phyloP scores from a whole-genome alignment of 2,113 vertebrate species.

The Chaetodon trifascialis region DNA sequence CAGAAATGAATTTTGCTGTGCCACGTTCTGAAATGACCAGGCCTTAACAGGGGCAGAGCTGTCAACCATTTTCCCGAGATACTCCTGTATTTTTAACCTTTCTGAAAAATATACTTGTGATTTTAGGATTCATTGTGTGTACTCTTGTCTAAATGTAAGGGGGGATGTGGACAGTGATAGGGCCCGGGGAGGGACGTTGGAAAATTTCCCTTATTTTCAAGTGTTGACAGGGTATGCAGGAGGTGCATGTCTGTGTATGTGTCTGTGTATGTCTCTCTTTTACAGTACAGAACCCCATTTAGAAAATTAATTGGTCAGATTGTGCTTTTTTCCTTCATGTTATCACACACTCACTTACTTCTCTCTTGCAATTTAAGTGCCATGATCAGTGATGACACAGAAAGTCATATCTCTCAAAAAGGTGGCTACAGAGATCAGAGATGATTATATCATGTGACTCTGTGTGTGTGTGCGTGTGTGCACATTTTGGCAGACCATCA shows the following conservation, averaged over 20 bases:
- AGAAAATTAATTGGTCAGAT: neutral
- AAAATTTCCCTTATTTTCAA: too few relatives aligned
- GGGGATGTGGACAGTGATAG: too few relatives aligned
- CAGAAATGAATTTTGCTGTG: neutral
- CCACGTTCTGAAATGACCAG: neutral
- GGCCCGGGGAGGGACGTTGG: too few relatives aligned
- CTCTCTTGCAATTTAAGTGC: neutral
- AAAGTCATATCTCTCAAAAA: neutral
- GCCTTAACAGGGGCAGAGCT: neutral
- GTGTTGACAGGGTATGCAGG: too few relatives aligned
- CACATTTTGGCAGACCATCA: conserved; percentile 11
- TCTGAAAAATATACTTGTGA: too few relatives aligned
- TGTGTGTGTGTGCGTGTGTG: conserved; percentile 4
- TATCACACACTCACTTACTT: neutral
- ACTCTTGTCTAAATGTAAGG: too few relatives aligned
- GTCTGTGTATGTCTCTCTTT: neutral
- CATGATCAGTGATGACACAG: neutral
- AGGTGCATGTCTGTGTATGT: too few relatives aligned
- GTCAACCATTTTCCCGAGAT: too few relatives aligned
- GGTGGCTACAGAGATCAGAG: neutral
- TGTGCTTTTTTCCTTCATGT: neutral
- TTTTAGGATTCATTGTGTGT: too few relatives aligned
- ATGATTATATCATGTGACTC: neutral
- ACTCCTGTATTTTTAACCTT: too few relatives aligned
- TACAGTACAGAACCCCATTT: too few relatives aligned